Base-by-base conservation (phyloP, 2,888 invertebrate genomes). In the Hoplodrina blanda region DNA sequence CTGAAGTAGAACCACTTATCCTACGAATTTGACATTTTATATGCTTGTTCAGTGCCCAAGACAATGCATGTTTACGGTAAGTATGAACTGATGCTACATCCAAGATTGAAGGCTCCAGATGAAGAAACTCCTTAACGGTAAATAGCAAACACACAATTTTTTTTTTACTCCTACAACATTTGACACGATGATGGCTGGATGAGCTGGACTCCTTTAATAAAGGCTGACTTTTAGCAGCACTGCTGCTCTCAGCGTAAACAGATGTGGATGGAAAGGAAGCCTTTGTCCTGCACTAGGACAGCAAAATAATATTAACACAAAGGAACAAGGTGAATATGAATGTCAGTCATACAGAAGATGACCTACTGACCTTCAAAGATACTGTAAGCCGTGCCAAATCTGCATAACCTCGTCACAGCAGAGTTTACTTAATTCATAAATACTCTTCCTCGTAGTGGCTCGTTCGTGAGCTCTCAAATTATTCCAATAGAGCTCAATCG, bases 381-480 rank as follows among this genome's bases (percentile, higher is more conserved):
- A 63, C 49, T n/a, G n/a, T n/a, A 62, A 69, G 25, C 73, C 55
- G 37, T 50, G 70, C 62, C 37, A 55, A 79, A 70, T 78, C 15
- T 33, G 17, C 49, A 55, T 55, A 66, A 46, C 78, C 78, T 76
- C 66, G 79, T 63, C 41, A 75, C 60, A 56, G 19, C 60, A 56
- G 19, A 55, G 69, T 76, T 79, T 79, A 79, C 67, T 50, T 52
- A 64, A 62, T 78, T 55, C 41, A 61, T 76, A 68, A 77, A 73
- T 62, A 67, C 64, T 73, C 78, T 77, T 77, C 77, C 78, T 78
- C 60, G 19, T 78, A 19, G 25, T 61, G 20, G 60, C 62, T 50
- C 30, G 33, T 37, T 70, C 78, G 79, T 78, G 79, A 78, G 46
- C 44, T 56, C 57, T 64, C 80, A 79, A 79, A 80, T 80, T 72